These are phyloP conservation scores for Ursus arctos DNA, from an alignment of 2,113 vertebrate species.

Conservation along the genomic window DNA sequence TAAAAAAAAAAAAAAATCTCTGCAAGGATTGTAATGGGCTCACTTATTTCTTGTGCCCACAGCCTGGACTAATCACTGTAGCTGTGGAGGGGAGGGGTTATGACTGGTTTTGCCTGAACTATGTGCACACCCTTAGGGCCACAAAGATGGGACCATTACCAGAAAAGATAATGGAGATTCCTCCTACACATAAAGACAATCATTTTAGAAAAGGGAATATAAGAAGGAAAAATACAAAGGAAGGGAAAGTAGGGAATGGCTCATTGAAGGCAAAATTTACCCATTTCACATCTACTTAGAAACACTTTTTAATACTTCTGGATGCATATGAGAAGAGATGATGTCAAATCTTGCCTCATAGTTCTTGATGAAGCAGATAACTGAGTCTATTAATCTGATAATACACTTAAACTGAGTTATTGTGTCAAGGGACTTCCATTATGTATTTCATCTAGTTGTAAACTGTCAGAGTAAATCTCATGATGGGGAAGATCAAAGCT, in stretches of 20 bases:
- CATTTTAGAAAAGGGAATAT: accelerated
- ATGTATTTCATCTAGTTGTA: slow-evolving; percentile 82
- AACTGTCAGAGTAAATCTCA: slow-evolving; percentile 84
- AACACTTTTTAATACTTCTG: slow-evolving; percentile 57
- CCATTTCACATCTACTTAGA: background rate
- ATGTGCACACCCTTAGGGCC: accelerated
- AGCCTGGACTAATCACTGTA: background rate
- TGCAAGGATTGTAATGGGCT: background rate
- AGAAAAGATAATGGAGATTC: background rate
- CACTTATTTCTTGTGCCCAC: background rate
- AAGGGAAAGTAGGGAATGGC: background rate
- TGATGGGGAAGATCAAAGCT: slow-evolving; percentile 67
- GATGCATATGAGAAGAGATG: slow-evolving; percentile 55
- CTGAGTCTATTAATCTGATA: slow-evolving; percentile 83
- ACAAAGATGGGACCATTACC: background rate
- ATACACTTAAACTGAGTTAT: slow-evolving; percentile 82
- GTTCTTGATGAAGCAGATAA: slow-evolving; percentile 77
- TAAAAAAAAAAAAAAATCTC: background rate
- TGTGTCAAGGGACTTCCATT: slow-evolving; percentile 84
- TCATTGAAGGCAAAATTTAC: background rate
- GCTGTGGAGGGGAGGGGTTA: background rate
- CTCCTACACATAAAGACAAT: background rate
- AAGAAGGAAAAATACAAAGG: background rate
- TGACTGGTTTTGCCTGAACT: background rate
- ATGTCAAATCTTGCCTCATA: slow-evolving; percentile 72